phyloP scores from a whole-genome alignment of 2,888 invertebrate species.

The Agrochola lychnidis region DNA sequence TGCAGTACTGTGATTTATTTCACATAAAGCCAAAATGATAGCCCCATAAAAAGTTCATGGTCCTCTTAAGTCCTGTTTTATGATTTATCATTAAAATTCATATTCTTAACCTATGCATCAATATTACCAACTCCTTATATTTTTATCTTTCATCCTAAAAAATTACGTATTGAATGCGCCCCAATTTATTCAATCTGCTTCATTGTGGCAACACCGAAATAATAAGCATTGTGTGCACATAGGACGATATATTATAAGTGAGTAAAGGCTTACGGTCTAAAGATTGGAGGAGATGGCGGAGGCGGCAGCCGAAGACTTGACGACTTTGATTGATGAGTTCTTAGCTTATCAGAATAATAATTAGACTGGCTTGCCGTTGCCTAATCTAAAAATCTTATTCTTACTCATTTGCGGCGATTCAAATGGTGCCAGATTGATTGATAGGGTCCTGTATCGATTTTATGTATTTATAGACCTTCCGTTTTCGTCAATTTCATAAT shows the following conservation, averaged over 20 bases:
- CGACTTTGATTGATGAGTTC: constrained; percentile 77
- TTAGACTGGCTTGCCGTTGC: constrained; percentile 65
- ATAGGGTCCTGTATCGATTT: constrained; percentile 54
- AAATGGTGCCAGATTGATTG: constrained; percentile 64
- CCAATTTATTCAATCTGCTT: constrained; percentile 33
- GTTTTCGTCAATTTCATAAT: constrained; percentile 13
- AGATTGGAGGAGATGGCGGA: constrained; percentile 65
- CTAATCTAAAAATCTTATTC: constrained; percentile 69
- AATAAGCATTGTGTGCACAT: constrained; percentile 35
- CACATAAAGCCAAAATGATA: constrained; percentile 31
- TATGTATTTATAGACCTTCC: constrained; percentile 21
- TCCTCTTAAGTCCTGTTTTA: constrained; percentile 39
- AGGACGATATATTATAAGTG: constrained; percentile 47
- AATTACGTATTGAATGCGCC: constrained; percentile 11
- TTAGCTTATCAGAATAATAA: constrained; percentile 71
- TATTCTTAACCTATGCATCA: constrained; percentile 8
- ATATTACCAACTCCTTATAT: constrained; percentile 6
- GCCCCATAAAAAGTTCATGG: constrained; percentile 37
- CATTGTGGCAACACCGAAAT: constrained; percentile 39
- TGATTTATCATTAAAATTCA: constrained; percentile 28
- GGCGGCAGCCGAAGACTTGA: constrained; percentile 62
- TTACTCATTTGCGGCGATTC: constrained; percentile 56
- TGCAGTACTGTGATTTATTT: constrained; percentile 29
- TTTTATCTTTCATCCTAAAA: constrained; percentile 16
- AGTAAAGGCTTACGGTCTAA: constrained; percentile 61